Base-by-base conservation (phyloP, 2,888 invertebrate species). In the Galeruca laticollis region DNA sequence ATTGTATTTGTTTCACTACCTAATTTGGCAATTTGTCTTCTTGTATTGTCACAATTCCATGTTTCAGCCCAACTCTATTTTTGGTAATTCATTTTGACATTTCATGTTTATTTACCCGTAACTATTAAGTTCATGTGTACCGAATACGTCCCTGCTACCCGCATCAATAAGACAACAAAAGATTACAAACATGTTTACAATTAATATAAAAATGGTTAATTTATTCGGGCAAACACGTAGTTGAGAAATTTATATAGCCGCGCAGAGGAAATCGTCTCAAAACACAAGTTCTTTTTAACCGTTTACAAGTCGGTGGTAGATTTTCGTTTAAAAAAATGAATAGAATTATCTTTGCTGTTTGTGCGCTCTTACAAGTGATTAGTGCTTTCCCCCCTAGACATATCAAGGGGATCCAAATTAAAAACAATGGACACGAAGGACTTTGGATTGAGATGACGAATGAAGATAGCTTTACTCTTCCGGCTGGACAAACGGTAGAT, bases 171-270 rank as follows among this genome's bases (percentile, higher is more conserved):
- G 68, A 73, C 68, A 70, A 73, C 71, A 71, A 73, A 68, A 69
- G 71, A 73, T 71, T 71, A 75, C 64, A 69, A 70, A 66, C 68
- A 73, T 73, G 75, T 73, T 75, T 73, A 75, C 73, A 64, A 68
- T 73, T 52, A 72, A 70, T 68, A 68, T 68, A 67, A 70, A 73
- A 74, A 70, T 69, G 66, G 52, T 65, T 60, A 69, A 72, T 67
- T 68, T 57, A 68, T 71, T 66, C 60, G 56, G 54, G 65, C 62
- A 33, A 49, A 69, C 59, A 56, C 68, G 69, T 69, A 65, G 71
- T 71, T 47, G 47, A 49, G 60, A 65, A 47, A 61, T 60, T 64
- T 60, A 57, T 68, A 60, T 57, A 65, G n/a, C 56, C 43, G 15
- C 35, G 15, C 26, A 66, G 65, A 40, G 57, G 57, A 59, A 68